phyloP scores from a whole-genome alignment of 1,140 invertebrate species.

The Ooceraea biroi region DNA sequence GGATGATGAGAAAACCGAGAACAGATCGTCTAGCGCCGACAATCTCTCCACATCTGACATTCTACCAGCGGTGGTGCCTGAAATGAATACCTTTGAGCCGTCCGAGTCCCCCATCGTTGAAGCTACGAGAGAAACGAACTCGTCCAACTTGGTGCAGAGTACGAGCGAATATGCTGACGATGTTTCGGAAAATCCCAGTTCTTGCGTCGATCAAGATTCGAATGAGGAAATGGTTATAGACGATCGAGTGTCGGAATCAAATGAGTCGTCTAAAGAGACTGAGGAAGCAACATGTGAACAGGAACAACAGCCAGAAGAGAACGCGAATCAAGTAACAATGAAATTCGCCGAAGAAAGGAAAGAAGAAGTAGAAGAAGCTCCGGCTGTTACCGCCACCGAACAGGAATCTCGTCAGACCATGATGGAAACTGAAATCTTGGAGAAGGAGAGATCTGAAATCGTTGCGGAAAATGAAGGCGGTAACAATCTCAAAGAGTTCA shows the following conservation, averaged over 20 bases:
- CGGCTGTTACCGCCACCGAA: neutral
- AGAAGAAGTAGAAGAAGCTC: too few relatives aligned
- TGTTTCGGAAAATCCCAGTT: constrained; percentile 71
- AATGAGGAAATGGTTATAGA: constrained; percentile 75
- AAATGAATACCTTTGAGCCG: constrained; percentile 60
- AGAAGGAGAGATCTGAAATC: constrained; percentile 8
- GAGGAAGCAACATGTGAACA: constrained; percentile 19
- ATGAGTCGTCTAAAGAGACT: constrained; percentile 63
- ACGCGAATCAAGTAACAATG: neutral
- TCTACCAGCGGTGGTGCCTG: constrained; percentile 59
- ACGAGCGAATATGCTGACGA: constrained; percentile 53
- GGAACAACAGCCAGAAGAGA: neutral
- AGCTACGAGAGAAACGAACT: constrained; percentile 42
- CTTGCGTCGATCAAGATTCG: constrained; percentile 75
- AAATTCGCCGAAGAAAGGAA: constrained; percentile 27
- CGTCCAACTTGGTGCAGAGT: constrained; percentile 55
- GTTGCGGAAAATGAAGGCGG: neutral
- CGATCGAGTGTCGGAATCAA: constrained; percentile 70
- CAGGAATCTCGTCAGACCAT: neutral
- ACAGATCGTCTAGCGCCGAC: constrained; percentile 31
- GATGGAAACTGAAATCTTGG: neutral
- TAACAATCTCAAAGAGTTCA: neutral
- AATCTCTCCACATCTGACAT: constrained; percentile 57
- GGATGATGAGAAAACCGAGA: constrained; percentile 44
- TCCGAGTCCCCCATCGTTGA: constrained; percentile 52